Base-by-base conservation (phyloP, 2,797 vertebrate species). In the Chaetodon trifasciatus region DNA sequence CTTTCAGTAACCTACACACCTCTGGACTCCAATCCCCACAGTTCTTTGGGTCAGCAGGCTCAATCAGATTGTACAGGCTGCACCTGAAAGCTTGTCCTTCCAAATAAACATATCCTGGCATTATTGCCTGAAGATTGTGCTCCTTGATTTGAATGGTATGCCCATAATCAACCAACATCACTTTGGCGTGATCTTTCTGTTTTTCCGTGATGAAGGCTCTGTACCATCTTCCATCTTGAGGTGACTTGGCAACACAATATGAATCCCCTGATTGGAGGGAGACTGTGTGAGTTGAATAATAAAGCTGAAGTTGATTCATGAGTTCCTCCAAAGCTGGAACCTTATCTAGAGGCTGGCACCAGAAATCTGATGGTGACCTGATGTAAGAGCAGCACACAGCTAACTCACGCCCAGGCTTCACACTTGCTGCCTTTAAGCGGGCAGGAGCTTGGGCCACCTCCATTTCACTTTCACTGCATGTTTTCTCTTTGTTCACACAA, bases 41-140 rank as follows among this genome's bases (percentile, higher is more conserved):
- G 84, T 50, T 57, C 15, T 88, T 84, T 72, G 12, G 46, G 64
- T 85, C 91, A 68, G 74, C 50, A 1, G 95, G 90, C 74, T 95
- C 87, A 52, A 93, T 87, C 19, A 94, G 76, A 52, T 91, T 86
- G 78, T 90, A 95, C 83, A 98, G 93, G 56, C 92, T 93, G 87
- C 98, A 99, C 69, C 91, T 94, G 89, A 98, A 97, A 6, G 97
- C 96, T 71, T 98, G 97, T 64, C 79, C 78, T 89, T 97, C 96
- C 64, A 98, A 90, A 73, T 62, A 13, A 19, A 95, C 65, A 82
- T 96, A 96, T 73, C 94, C 90, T 69, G 96, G 95, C 70, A 92
- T 70, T 83, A 98, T 89, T 74, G 90, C 93, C 82, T 93, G 94
- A 83, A 99, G 86, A 73, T 95, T 92, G 75, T 91, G 52, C 74